A percentile compares a stretch with the other conserved stretches of the same genome.
These are phyloP conservation scores for Ceratosolen solmsi DNA, from an alignment of 1,140 invertebrate genomes.

Conservation along the genomic window DNA sequence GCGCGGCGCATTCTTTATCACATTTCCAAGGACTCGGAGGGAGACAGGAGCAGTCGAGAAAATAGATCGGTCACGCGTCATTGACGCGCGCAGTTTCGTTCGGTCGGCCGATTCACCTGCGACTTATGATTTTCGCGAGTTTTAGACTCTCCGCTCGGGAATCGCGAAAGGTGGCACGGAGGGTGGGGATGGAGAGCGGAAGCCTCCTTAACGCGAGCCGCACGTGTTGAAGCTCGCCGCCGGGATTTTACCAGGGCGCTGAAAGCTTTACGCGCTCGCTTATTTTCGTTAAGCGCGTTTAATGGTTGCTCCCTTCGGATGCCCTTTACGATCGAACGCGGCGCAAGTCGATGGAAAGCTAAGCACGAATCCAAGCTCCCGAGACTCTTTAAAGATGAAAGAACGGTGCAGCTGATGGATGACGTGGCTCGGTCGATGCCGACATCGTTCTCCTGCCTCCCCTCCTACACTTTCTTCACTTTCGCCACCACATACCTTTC, in stretches of 20 bases:
- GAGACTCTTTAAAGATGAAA: background rate
- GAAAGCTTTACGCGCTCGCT: constrained; percentile 66
- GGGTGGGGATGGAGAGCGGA: background rate
- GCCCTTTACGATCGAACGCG: constrained; percentile 60
- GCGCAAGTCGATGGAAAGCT: no score
- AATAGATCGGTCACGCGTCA: no score
- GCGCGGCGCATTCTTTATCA: background rate
- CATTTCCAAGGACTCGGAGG: background rate
- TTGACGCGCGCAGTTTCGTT: no score
- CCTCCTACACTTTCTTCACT: no score
- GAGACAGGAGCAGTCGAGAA: no score
- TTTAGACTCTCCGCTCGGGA: no score
- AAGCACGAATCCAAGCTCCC: no score
- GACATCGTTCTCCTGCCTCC: no score
- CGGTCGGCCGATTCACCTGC: no score
- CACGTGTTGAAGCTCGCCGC: background rate
- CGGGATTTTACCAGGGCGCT: constrained; percentile 51
- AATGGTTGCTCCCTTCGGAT: constrained; percentile 42
- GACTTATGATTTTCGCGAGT: no score
- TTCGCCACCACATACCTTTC: no score
- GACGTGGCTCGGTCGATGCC: background rate
- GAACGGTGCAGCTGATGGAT: background rate
- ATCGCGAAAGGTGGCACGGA: background rate
- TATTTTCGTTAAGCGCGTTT: constrained; percentile 63
- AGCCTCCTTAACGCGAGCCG: no score